Evolutionary conservation across 2,888 invertebrate genomes (phyloP).

Genomic region (Vandiemenella viatica): DNA sequence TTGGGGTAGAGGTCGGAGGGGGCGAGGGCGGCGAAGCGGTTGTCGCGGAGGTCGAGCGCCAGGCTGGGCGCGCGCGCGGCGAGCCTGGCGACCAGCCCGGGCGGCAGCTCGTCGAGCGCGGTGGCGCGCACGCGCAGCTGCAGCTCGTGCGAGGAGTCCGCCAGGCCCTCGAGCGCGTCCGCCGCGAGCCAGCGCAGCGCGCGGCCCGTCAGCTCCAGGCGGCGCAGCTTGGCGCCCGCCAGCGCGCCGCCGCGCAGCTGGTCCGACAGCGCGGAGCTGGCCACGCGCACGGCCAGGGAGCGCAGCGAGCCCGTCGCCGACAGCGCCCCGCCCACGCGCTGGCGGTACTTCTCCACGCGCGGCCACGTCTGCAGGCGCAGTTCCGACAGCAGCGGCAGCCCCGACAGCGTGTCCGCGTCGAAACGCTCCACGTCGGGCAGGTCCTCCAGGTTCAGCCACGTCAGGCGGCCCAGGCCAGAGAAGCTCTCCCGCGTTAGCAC

Average conservation of each 20-base stretch:
- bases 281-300: slow-evolving; percentile 14
- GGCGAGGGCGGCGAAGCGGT: slow-evolving; percentile 24
- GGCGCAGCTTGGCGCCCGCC: slow-evolving; percentile 24
- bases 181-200: slow-evolving; percentile 24
- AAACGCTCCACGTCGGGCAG: slow-evolving; percentile 39
- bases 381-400: slow-evolving; percentile 21
- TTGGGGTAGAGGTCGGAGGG: slow-evolving; percentile 24
- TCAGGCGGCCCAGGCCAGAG: slow-evolving; percentile 50
- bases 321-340: slow-evolving; percentile 22
- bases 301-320: slow-evolving; percentile 7
- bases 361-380: slow-evolving; percentile 44
- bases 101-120: slow-evolving; percentile 21
- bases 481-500: slow-evolving; percentile 57
- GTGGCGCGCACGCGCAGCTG: slow-evolving; percentile 23
- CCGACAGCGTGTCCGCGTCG: slow-evolving; percentile 24
- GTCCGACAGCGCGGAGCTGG: slow-evolving; percentile 25
- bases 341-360: slow-evolving; percentile 41
- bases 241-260: slow-evolving; percentile 27
- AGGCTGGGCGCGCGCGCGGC: slow-evolving; percentile 21
- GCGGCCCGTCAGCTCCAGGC: slow-evolving; percentile 25
- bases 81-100: slow-evolving; percentile 16
- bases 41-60: slow-evolving; percentile 25
- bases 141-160: slow-evolving; percentile 23
- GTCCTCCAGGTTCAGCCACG: slow-evolving; percentile 58
- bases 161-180: slow-evolving; percentile 24